Evolutionary conservation across 2,797 vertebrate species (phyloP).

Genomic region (Smutsia gigantea): DNA sequence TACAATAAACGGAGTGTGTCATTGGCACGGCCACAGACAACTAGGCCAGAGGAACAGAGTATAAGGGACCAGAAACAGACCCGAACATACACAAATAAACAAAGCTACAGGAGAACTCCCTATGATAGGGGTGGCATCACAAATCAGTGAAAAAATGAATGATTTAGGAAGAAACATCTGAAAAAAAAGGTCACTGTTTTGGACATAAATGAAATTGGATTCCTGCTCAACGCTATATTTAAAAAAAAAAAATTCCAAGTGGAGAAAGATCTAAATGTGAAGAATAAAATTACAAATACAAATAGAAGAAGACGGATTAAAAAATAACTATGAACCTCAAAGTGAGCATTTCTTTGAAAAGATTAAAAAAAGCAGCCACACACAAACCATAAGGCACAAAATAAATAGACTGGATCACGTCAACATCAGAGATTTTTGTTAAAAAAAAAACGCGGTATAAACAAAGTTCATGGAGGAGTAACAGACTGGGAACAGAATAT

Average conservation of each 20-base stretch:
- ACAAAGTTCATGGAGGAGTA: conserved; percentile 21
- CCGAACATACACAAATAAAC: not conserved
- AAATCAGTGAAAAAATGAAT: not conserved
- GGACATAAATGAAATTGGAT: conserved; percentile 2
- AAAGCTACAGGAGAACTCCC: not conserved
- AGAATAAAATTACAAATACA: conserved; percentile 45
- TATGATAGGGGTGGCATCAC: not conserved
- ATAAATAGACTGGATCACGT: conserved; percentile 21
- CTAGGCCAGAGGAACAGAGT: not conserved
- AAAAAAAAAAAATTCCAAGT: not conserved
- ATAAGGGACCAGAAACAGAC: not conserved
- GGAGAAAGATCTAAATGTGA: conserved; percentile 34
- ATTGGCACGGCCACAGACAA: not conserved
- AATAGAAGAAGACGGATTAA: conserved; percentile 29
- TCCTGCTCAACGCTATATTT: not conserved
- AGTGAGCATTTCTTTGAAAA: conserved; percentile 44
- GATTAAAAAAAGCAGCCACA: not conserved
- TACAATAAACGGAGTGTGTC: conserved; percentile 6
- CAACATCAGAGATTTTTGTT: not conserved
- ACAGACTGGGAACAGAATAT: not conserved
- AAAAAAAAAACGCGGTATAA: not conserved
- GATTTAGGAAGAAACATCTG: not conserved
- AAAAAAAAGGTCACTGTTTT: not conserved
- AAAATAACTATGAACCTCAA: conserved; percentile 44
- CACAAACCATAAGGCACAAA: conserved; percentile 4